Base-by-base conservation (phyloP, 1,140 invertebrate species). In the Drosophila lacertosa region DNA sequence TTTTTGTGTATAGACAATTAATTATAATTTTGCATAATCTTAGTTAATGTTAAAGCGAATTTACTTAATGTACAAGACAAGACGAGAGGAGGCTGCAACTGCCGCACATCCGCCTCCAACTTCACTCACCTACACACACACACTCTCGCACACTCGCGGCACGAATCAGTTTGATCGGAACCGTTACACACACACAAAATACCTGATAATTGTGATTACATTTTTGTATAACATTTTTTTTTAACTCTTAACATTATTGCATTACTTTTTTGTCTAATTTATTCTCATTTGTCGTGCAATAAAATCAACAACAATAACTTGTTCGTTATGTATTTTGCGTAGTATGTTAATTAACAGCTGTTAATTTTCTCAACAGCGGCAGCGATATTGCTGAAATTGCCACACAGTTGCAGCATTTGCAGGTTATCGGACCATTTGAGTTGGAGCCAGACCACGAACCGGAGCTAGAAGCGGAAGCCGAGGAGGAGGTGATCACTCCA, bases 201-300 rank as follows among this genome's bases (percentile, higher is more conserved):
- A 84, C 81, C 81, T 84, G 81, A 84, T 33, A 71, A 86, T 84
- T 84, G 81, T 84, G 81, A 84, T 84, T 67, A 76, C 59, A 80
- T 73, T 33, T 29, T 63, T 68, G 59, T 60, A 71, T 70, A 37
- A 62, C 32, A 40, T 60, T 29, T 59, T 79, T 76, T 79, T 63
- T 84, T 77, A 79, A 69, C 78, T 72, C 54, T 62, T 73, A 55
- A 40, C 42, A 60, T 64, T 53, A 68, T 57, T 68, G 50, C 64
- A 59, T 78, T 74, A 74, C 51, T 78, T 71, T 71, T 79, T 76
- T 68, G 69, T 39, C 33, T 83, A 60, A 72, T 80, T 80, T 78
- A 70, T 73, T 64, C 44, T 76, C 57, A 72, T 74, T 82, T 69
- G 33, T 66, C 69, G 58, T 77, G 82, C 82, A 84, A 84, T 84